A percentile compares a stretch with the other conserved stretches of the same genome.
phyloP scores from a whole-genome alignment of 2,888 invertebrate genomes.

The Cetonia aurata region DNA sequence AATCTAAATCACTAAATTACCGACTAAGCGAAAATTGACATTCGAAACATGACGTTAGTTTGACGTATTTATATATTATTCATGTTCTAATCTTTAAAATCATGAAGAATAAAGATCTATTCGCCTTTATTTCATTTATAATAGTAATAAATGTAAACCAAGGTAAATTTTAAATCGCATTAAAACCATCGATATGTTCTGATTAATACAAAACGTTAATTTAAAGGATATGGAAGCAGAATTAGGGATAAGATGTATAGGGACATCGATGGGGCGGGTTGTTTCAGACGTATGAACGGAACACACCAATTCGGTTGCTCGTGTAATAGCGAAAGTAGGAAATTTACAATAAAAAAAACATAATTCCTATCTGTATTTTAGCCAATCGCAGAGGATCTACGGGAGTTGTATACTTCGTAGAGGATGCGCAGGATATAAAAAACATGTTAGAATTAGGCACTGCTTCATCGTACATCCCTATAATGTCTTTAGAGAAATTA shows the following conservation, averaged over 20 bases:
- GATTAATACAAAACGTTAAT: conserved; percentile 13
- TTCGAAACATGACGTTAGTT: not conserved
- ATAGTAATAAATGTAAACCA: conserved; percentile 1
- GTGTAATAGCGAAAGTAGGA: conserved; percentile 74
- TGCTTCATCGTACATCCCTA: conserved; percentile 85
- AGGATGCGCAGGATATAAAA: conserved; percentile 74
- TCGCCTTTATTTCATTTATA: not conserved
- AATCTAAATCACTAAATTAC: not conserved
- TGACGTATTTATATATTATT: not conserved
- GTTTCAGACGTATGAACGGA: conserved; percentile 92
- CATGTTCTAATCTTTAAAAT: conserved; percentile 3
- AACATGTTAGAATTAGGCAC: conserved; percentile 80
- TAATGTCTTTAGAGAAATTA: conserved; percentile 76
- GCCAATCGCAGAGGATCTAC: conserved; percentile 84
- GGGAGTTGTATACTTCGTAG: conserved; percentile 85
- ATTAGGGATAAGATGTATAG: conserved; percentile 87
- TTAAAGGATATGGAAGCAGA: conserved; percentile 70
- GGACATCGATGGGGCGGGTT: conserved; percentile 79
- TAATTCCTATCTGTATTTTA: conserved; percentile 62
- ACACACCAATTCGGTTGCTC: conserved; percentile 96
- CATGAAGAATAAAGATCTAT: conserved; percentile 1
- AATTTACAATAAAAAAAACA: conserved; percentile 12
- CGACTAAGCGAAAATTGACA: not conserved
- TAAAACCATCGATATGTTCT: not conserved
- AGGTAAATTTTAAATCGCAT: not conserved